Percentiles rank a stretch among this genome's conserved stretches.
phyloP scores from a whole-genome alignment of 1,140 invertebrate species.

The Pseudomyrmex flavicornis region DNA sequence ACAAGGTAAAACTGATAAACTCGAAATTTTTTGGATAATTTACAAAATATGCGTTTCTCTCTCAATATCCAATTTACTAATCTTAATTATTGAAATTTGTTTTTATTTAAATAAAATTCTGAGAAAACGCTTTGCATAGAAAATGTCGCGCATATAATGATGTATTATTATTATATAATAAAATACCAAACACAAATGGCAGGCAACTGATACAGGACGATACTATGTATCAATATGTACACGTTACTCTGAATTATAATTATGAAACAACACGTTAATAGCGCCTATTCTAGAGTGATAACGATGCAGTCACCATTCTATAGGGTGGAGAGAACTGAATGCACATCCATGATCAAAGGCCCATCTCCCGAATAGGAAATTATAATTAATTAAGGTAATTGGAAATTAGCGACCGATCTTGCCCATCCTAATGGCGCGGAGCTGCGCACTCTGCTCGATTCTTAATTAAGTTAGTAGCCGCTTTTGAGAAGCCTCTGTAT shows the following conservation, averaged over 20 bases:
- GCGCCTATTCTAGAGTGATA: slow-evolving; percentile 62
- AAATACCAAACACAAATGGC: background rate
- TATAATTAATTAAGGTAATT: slow-evolving; percentile 84
- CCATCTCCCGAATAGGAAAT: slow-evolving; percentile 81
- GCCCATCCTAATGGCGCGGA: slow-evolving; percentile 79
- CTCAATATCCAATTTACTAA: background rate
- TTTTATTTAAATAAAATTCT: background rate
- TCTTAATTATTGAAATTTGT: background rate
- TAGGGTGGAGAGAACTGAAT: slow-evolving; percentile 53
- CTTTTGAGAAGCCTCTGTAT: slow-evolving; percentile 84
- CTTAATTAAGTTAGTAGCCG: slow-evolving; percentile 81
- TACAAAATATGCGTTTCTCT: too few relatives aligned
- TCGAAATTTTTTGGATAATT: too few relatives aligned
- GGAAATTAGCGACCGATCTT: slow-evolving; percentile 84
- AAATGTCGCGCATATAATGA: background rate
- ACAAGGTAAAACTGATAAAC: too few relatives aligned
- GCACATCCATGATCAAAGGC: slow-evolving; percentile 80
- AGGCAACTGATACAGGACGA: background rate
- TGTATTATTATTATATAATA: background rate
- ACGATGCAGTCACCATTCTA: slow-evolving; percentile 38
- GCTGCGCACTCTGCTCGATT: slow-evolving; percentile 77
- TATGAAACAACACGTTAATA: slow-evolving; percentile 63
- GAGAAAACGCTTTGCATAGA: background rate
- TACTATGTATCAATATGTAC: background rate
- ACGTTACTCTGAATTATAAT: slow-evolving; percentile 43